A percentile compares a stretch with the other conserved stretches of the same genome.
Conservation (phyloP, 2,888 invertebrate species). For the Odontothrips loti region DNA sequence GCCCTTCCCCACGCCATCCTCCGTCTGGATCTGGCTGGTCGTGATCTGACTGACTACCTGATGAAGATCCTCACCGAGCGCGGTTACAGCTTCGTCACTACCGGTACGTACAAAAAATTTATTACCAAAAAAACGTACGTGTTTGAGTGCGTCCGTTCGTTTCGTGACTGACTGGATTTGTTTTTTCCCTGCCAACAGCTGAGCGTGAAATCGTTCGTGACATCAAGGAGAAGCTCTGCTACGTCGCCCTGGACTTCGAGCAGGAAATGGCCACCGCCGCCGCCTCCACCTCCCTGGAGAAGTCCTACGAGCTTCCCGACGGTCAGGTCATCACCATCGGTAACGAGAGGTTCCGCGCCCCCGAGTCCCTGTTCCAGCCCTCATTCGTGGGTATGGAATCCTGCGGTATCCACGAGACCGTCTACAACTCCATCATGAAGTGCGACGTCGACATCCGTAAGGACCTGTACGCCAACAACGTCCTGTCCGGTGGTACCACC, state of each 20-base stretch:
- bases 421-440: slow-evolving; percentile 97
- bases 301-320: slow-evolving; percentile 86
- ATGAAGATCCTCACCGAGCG: slow-evolving; percentile 96
- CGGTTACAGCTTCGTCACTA: slow-evolving; percentile 92
- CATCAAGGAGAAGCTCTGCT: slow-evolving; percentile 89
- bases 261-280: slow-evolving; percentile 90
- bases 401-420: slow-evolving; percentile 88
- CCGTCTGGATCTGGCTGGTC: slow-evolving; percentile 93
- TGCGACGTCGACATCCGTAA: slow-evolving; percentile 94
- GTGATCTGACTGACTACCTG: slow-evolving; percentile 94
- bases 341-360: slow-evolving; percentile 87
- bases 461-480: slow-evolving; percentile 90
- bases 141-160: no score
- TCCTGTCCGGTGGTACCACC: slow-evolving; percentile 85
- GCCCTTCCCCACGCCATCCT: slow-evolving; percentile 94
- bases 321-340: slow-evolving; percentile 90
- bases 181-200: slow-evolving; percentile 53
- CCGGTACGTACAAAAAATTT: slow-evolving; percentile 42
- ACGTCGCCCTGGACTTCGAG: slow-evolving; percentile 83
- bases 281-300: slow-evolving; percentile 84
- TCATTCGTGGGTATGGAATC: slow-evolving; percentile 80
- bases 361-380: slow-evolving; percentile 64
- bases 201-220: slow-evolving; percentile 91
- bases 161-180: neutral
- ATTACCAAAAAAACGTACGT: neutral